phyloP scores from a whole-genome alignment of 2,888 invertebrate genomes.

The Cheilosia soror region DNA sequence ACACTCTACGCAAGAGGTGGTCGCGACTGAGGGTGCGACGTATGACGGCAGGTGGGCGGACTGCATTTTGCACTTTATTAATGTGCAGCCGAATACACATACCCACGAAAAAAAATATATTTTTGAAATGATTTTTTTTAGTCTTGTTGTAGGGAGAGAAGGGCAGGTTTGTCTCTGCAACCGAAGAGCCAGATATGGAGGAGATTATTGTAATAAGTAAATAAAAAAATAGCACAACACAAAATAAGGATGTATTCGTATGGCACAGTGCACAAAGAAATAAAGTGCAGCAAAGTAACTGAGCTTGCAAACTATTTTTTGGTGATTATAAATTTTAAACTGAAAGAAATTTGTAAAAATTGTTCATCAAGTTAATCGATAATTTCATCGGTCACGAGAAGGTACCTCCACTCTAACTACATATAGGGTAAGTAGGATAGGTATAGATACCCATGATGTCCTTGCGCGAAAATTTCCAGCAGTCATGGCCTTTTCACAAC shows the following conservation, averaged over 20 bases:
- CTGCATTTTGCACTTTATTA: slow-evolving; percentile 73
- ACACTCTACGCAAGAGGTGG: slow-evolving; percentile 71
- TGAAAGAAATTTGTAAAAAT: too few species aligned
- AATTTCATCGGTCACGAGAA: too few species aligned
- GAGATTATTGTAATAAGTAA: slow-evolving; percentile 66
- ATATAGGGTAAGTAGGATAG: too few species aligned
- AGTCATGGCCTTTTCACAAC: too few species aligned
- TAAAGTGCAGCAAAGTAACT: slow-evolving; percentile 6
- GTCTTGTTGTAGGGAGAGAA: slow-evolving; percentile 19
- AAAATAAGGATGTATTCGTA: slow-evolving; percentile 34
- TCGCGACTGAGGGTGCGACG: slow-evolving; percentile 55
- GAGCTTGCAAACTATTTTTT: background rate
- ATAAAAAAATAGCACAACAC: slow-evolving; percentile 55
- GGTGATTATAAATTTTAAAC: too few species aligned
- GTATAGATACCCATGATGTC: too few species aligned
- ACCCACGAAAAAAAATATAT: slow-evolving; percentile 25
- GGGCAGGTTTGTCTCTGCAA: background rate
- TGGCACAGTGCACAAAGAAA: slow-evolving; percentile 26
- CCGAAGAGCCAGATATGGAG: slow-evolving; percentile 22
- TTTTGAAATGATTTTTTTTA: slow-evolving; percentile 40
- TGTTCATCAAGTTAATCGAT: too few species aligned
- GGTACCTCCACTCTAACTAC: too few species aligned
- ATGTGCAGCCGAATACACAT: slow-evolving; percentile 65
- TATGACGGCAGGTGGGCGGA: slow-evolving; percentile 71
- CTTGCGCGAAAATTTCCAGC: too few species aligned